These are phyloP conservation scores for Drosophila seclusa DNA, from an alignment of 2,888 invertebrate genomes.

Conservation along the genomic window DNA sequence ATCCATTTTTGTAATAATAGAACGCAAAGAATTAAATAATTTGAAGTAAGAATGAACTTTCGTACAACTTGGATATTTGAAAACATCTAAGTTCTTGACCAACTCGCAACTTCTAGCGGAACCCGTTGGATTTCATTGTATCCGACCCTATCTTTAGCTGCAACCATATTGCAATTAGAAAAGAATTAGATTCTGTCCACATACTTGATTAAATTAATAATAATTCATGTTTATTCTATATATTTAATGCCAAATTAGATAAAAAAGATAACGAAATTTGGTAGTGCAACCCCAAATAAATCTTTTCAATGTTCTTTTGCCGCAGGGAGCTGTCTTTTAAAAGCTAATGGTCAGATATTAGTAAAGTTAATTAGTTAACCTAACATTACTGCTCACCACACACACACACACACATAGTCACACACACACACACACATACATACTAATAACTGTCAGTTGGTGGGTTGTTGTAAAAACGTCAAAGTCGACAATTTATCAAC, in stretches of 20 bases:
- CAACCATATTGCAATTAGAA: neutral
- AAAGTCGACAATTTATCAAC: constrained; percentile 62
- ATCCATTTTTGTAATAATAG: neutral
- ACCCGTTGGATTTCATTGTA: neutral
- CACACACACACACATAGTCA: constrained; percentile 1
- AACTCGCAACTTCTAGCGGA: neutral
- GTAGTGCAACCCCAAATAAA: neutral
- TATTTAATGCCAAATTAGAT: neutral
- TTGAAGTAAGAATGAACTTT: neutral
- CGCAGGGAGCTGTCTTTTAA: neutral
- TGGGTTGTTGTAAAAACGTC: constrained; percentile 46
- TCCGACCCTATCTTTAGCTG: neutral
- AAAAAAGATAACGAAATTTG: neutral
- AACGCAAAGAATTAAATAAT: neutral
- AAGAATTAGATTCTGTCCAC: neutral
- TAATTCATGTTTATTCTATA: neutral
- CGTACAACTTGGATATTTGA: neutral
- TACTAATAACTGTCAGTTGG: constrained; percentile 19
- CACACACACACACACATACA: constrained; percentile 1
- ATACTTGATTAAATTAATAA: neutral
- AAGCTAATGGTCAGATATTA: constrained; percentile 16
- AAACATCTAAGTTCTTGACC: neutral
- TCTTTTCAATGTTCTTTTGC: neutral
- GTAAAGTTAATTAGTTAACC: constrained; percentile 30
- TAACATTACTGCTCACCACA: constrained; percentile 19